Evolutionary conservation across 2,888 invertebrate genomes (phyloP).

Genomic region (Hirtodrosophila cameraria): DNA sequence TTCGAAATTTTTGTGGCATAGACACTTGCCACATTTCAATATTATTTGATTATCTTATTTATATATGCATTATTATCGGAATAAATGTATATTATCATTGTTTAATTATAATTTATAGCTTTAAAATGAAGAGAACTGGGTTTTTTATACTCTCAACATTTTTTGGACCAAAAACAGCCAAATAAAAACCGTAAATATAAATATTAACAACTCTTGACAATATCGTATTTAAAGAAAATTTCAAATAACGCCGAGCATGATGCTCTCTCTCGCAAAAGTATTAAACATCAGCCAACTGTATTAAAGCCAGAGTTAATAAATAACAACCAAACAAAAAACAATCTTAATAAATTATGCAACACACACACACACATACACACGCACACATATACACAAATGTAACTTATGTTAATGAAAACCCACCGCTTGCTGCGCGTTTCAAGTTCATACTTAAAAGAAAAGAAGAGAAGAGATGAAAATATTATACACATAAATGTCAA

Average conservation of each 20-base stretch:
- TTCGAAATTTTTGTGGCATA: constrained; percentile 13
- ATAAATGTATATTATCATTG: constrained; percentile 22
- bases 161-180: constrained; percentile 33
- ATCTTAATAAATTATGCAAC: constrained; percentile 27
- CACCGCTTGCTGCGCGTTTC: constrained; percentile 76
- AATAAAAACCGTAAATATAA: constrained; percentile 27
- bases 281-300: constrained; percentile 53
- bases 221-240: constrained; percentile 28
- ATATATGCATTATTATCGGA: constrained; percentile 15
- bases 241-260: constrained; percentile 37
- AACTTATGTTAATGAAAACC: constrained; percentile 61
- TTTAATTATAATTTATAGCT: constrained; percentile 4
- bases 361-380: constrained; percentile 2
- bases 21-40: constrained; percentile 32
- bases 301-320: constrained; percentile 45
- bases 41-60: constrained; percentile 5
- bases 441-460: constrained; percentile 48
- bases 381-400: constrained; percentile 19
- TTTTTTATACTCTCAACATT: constrained; percentile 10
- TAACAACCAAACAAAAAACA: constrained; percentile 10
- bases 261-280: constrained; percentile 55
- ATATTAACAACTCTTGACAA: constrained; percentile 49
- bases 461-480: constrained; percentile 1
- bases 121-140: constrained; percentile 1
- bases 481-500: constrained; percentile 5